Base-by-base conservation (phyloP, 2,113 vertebrate genomes). In the Fulmarus glacialis region DNA sequence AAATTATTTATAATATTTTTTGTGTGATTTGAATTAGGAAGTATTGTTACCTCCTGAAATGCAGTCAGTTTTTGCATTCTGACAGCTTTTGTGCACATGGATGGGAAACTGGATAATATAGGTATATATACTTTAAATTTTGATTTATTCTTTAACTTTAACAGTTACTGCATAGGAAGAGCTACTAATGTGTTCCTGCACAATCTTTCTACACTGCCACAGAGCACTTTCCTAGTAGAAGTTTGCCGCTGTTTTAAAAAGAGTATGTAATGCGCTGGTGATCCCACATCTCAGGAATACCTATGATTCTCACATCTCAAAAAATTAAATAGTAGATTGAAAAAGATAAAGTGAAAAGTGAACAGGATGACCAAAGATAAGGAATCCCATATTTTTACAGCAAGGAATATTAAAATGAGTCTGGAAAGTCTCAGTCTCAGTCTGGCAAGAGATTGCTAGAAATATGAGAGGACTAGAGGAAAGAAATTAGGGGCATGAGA, bases 31-130 rank as follows among this genome's bases (percentile, higher is more conserved):
- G 17, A 77, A 81, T 80, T 48, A 63, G 23, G 4, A 91, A 67
- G 2, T 24, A 34, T 17, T 59, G 8, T 23, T 67, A 36, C 20
- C 4, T 78, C 9, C 59, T 42, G 11, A 81, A 86, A 81, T 63
- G 1, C 4, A 50, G 48, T 22, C 0, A 0, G 1, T 24, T 73
- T 93, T 89, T 63, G 8, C 26, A 74, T 67, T 82, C 55, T 73
- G 45, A 66, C 45, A 55, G 4, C 11, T 86, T 81, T 55, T 77
- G 6, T 59, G 56, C 8, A 43, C 20, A 19, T 70, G 9, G n/a
- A n/a, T 73, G 26, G 8, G 29, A 21, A 83, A 64, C 24, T 24
- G 8, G 11, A 47, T 89, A 42, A 15, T 48, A 32, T 8, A 58
- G 18, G 5, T 79, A 13, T 53, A 71, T 60, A 55, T n/a, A 63